Evolutionary conservation across 2,113 vertebrate species (phyloP), one percentile per base, ranked within the genome.

Genomic region (Albula goreensis): DNA sequence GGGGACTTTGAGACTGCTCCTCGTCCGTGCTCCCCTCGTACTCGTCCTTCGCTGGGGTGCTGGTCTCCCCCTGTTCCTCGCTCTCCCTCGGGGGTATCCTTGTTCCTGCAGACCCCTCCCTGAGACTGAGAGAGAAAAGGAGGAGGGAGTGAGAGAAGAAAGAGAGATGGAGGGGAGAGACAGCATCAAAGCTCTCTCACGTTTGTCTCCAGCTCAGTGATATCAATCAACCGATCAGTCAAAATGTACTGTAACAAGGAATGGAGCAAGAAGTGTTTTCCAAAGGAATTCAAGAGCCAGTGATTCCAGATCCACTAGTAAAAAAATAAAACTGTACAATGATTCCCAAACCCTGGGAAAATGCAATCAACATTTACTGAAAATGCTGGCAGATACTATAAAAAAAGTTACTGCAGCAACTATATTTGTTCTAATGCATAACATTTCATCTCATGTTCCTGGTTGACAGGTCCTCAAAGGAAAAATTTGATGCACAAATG

Each of bases 1-100:
- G 89, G 51, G 56, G 52, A 52, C 74, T 80, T 25, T 85, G 78
- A 53, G 19, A 52, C 89, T 89, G 92, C 70, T 96, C 96, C 50
- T 96, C 94, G 87, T 96, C 95, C 51, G 95, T 96, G 85, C 91
- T 95, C 86, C 87, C 93, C 85, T 92, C 92, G 86, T 94, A 95
- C 57, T 89, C 0, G 3, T 91, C 13, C 78, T 90, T 89, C 57
- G 7, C 89, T 25, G 86, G 85, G 85, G 88, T 6, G 56, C 4
- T 78, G 81, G 80, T n/a, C 85, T 93, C 87, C 88, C 89, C 88
- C 50, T 86, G 4, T 48, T 86, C 31, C 50, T 79, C 25, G 5
- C 19, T 49, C 41, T 85, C 52, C 15, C 50, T 5, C 41, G 41
- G 77, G 19, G 77, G 52, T 17, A 2, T 49, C 13, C 17, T 48